phyloP scores from a whole-genome alignment of 2,113 vertebrate genomes.

The Hypocryptadius cinnamomeus region DNA sequence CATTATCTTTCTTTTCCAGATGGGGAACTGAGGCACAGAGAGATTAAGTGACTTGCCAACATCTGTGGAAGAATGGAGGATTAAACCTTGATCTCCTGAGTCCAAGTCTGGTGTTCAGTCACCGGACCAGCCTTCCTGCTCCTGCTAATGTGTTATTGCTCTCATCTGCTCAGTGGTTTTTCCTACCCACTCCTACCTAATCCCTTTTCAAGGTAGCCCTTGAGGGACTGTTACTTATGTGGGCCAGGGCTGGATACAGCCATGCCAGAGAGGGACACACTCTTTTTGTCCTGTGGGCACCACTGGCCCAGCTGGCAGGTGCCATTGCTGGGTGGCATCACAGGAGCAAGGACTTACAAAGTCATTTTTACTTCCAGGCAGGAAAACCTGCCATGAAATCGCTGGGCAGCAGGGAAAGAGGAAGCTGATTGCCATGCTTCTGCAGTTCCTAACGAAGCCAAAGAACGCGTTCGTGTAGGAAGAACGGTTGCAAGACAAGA shows the following conservation, averaged over 20 bases:
- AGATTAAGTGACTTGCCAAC: slow-evolving; percentile 64
- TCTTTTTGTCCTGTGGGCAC: neutral
- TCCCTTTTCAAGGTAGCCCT: slow-evolving; percentile 45
- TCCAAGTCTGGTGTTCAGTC: slow-evolving; percentile 49
- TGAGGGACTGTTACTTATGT: slow-evolving; percentile 3
- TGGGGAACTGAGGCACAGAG: slow-evolving; percentile 58
- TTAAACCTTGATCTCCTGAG: slow-evolving; percentile 62
- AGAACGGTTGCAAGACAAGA: neutral
- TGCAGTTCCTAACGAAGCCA: neutral
- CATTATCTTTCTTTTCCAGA: slow-evolving; percentile 60
- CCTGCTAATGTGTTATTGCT: slow-evolving; percentile 20
- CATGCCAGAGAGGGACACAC: neutral
- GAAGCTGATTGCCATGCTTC: neutral
- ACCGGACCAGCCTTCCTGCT: slow-evolving; percentile 13
- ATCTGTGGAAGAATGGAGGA: slow-evolving; percentile 58
- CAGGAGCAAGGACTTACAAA: slow-evolving; percentile 46
- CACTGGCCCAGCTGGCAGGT: neutral
- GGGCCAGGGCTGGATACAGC: slow-evolving; percentile 18
- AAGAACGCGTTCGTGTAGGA: accelerated
- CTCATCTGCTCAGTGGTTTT: slow-evolving; percentile 15
- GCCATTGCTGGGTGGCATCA: neutral
- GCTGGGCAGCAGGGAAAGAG: neutral
- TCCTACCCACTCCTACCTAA: slow-evolving; percentile 30
- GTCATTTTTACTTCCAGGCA: slow-evolving; percentile 1
- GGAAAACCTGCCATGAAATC: neutral